Percentiles rank a stretch among this genome's conserved stretches.
Evolutionary conservation across 2,888 invertebrate genomes (phyloP).

Genomic region (Phanerotoma sp.): DNA sequence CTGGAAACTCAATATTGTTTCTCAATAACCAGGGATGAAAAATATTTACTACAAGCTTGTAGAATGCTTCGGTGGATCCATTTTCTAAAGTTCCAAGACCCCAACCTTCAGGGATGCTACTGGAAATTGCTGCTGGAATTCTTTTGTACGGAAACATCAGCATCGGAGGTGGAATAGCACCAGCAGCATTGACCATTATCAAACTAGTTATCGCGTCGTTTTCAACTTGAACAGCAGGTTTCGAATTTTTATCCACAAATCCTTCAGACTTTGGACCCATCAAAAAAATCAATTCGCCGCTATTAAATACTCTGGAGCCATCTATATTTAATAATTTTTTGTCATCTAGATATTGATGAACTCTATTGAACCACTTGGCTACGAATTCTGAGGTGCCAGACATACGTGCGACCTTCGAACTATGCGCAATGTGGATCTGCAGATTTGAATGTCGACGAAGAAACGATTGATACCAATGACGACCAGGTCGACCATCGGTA

Average conservation of each 20-base stretch:
- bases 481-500: not conserved
- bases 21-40: not conserved
- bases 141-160: no score
- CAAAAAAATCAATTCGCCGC: no score
- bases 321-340: no score
- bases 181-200: no score
- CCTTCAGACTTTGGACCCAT: no score
- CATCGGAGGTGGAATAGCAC: no score
- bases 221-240: no score
- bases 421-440: not conserved
- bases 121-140: not conserved
- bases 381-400: not conserved
- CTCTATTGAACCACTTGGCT: not conserved
- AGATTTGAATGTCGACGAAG: not conserved
- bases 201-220: no score
- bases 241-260: no score
- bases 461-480: not conserved
- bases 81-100: not conserved
- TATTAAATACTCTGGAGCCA: no score
- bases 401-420: not conserved
- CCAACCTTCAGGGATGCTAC: not conserved
- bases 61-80: not conserved
- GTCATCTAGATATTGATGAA: no score
- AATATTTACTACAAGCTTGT: not conserved
- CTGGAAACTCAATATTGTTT: constrained; percentile 33